phyloP scores from a whole-genome alignment of 2,888 invertebrate species.

The Clepsis dumicolana region DNA sequence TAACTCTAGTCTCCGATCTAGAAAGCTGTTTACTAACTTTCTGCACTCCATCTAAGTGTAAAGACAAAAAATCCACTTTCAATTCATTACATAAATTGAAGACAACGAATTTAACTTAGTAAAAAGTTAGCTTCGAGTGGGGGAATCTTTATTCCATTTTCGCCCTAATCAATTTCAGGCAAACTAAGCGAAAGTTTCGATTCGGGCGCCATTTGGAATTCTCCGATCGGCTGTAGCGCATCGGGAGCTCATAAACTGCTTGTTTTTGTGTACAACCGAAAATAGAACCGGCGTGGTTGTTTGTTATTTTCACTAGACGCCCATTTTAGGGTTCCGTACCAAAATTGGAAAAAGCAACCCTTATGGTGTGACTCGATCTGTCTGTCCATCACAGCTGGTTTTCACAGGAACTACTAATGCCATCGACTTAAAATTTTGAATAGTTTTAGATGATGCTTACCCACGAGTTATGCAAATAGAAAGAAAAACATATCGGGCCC shows the following conservation, averaged over 20 bases:
- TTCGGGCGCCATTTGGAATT: constrained; percentile 64
- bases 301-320: constrained; percentile 17
- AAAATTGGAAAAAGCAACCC: too few relatives aligned
- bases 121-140: constrained; percentile 47
- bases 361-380: too few relatives aligned
- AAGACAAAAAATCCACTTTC: constrained; percentile 32
- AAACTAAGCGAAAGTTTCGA: constrained; percentile 73
- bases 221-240: constrained; percentile 51
- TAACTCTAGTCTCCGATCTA: constrained; percentile 22
- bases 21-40: constrained; percentile 37
- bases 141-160: constrained; percentile 60
- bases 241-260: constrained; percentile 50
- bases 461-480: too few relatives aligned
- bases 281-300: constrained; percentile 23
- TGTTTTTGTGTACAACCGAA: constrained; percentile 48
- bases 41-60: constrained; percentile 31
- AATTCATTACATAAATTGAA: constrained; percentile 43
- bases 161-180: constrained; percentile 68
- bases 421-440: too few relatives aligned
- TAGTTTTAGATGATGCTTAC: too few relatives aligned
- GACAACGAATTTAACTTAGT: constrained; percentile 44
- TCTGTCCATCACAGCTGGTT: too few relatives aligned
- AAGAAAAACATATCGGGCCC: too few relatives aligned
- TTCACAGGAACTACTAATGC: too few relatives aligned
- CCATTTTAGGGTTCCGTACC: too few relatives aligned